Evolutionary conservation across 2,888 invertebrate genomes (phyloP).

Genomic region (Mesoligia furuncula): DNA sequence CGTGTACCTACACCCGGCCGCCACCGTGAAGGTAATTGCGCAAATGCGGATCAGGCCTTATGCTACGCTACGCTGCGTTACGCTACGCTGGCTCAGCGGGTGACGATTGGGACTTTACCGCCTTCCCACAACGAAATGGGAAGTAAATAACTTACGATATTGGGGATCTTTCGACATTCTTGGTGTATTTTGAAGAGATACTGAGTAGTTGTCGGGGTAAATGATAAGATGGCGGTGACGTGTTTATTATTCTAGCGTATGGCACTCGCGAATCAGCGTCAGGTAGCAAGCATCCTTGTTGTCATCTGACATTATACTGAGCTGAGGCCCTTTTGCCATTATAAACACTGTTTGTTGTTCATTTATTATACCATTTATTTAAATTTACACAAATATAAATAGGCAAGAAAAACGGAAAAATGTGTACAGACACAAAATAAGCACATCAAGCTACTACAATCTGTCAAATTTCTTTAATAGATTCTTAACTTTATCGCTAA

Average conservation of each 20-base stretch:
- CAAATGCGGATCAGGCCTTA: slow-evolving; percentile 59
- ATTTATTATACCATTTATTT: too few relatives aligned
- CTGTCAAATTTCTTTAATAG: too few relatives aligned
- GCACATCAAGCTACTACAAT: too few relatives aligned
- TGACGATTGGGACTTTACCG: slow-evolving; percentile 49
- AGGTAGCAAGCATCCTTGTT: background rate
- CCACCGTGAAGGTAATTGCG: slow-evolving; percentile 68
- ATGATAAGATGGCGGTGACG: background rate
- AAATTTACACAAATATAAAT: too few relatives aligned
- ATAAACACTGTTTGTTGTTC: background rate
- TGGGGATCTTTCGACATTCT: slow-evolving; percentile 23
- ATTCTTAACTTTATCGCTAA: too few relatives aligned
- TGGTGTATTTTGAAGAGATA: background rate
- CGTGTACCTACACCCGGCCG: slow-evolving; percentile 57
- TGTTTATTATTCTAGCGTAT: background rate
- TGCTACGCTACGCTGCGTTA: slow-evolving; percentile 56
- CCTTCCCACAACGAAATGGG: slow-evolving; percentile 24
- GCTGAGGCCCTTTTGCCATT: background rate
- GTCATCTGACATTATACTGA: background rate
- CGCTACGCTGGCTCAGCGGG: slow-evolving; percentile 25
- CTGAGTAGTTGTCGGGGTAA: background rate
- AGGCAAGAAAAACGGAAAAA: too few relatives aligned
- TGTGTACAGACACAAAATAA: too few relatives aligned
- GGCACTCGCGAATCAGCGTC: background rate
- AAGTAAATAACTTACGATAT: slow-evolving; percentile 30